Evolutionary conservation across 2,797 vertebrate genomes (phyloP), one percentile per base, ranked within the genome.

Genomic region (Xenentodon cancila): DNA sequence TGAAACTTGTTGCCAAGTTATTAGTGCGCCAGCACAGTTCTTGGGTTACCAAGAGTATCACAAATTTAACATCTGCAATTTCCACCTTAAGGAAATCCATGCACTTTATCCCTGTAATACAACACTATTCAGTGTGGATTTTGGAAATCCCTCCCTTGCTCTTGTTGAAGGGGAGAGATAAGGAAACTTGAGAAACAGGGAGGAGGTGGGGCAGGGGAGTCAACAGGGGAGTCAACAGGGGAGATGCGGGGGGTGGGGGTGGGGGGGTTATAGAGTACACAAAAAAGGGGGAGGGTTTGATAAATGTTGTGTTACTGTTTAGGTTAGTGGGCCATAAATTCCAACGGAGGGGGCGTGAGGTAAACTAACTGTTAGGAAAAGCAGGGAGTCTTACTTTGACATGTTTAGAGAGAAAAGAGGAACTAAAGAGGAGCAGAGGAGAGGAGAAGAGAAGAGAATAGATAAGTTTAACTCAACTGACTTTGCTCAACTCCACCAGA

Each of bases 321-420:
- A 75, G 79, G 80, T 85, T 86, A 75, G 72, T 75, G 71, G 74
- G 82, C 69, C 73, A 84, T 90, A 88, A 90, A 91, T 91, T 86
- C 86, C 80, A 82, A 71, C 27, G 16, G 70, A 44, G 32, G 71
- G 66, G 54, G 62, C 22, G 1, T 8, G 62, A 69, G 67, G 73
- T 66, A 61, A 76, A 73, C 53, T 61, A 74, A 79, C 61, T 11
- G 20, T 68, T 47, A 57, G 32, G 43, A 56, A 34, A 32, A 37
- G 48, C 27, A 57, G 32, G 15, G 65, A 60, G 61, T 62, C 34
- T 34, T 57, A 61, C 15, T 63, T 73, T 60, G 56, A 60, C 13
- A 42, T 37, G 34, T 37, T 37, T 37, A 37, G 34, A 37, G 34
- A 37, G 34, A 37, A 37, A 37, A 37, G 11, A 37, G 34, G 34